Evolutionary conservation across 92 coral and sea anemone species (phyloP).

Genomic region (Zoanthus sansibaricus): DNA sequence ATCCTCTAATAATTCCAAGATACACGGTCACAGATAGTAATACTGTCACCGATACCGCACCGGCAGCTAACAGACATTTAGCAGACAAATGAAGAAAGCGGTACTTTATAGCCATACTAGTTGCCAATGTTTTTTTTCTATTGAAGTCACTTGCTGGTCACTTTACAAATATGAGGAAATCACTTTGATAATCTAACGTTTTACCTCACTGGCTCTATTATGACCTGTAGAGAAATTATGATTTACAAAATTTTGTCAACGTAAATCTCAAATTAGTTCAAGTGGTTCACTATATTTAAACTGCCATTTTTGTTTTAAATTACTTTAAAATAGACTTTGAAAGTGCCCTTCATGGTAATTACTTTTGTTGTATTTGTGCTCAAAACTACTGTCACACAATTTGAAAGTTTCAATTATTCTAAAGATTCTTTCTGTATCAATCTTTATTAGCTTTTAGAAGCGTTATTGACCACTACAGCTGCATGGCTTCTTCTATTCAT

Average conservation of each 20-base stretch:
- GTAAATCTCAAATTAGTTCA: background rate
- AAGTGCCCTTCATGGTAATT: no score
- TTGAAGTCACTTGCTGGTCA: background rate
- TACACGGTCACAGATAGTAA: background rate
- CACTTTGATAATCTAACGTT: background rate
- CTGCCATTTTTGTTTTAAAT: no score
- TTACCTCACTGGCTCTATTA: background rate
- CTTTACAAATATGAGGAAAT: background rate
- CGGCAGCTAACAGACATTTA: slow-evolving; percentile 27
- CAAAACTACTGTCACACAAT: no score
- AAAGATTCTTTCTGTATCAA: no score
- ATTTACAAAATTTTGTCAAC: background rate
- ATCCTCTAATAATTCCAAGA: slow-evolving; percentile 5
- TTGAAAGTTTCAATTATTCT: no score
- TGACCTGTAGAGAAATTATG: background rate
- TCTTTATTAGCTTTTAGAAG: no score
- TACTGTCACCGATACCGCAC: slow-evolving; percentile 8
- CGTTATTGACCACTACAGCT: no score
- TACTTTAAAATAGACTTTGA: no score
- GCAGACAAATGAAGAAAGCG: slow-evolving; percentile 11
- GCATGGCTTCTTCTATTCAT: no score
- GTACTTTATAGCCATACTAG: slow-evolving; percentile 11
- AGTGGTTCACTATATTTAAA: background rate
- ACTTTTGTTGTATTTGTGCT: no score
- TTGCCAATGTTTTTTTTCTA: background rate